Evolutionary conservation across 2,113 vertebrate species (phyloP), one percentile per base, ranked within the genome.

Genomic region (Sigmodon hispidus): DNA sequence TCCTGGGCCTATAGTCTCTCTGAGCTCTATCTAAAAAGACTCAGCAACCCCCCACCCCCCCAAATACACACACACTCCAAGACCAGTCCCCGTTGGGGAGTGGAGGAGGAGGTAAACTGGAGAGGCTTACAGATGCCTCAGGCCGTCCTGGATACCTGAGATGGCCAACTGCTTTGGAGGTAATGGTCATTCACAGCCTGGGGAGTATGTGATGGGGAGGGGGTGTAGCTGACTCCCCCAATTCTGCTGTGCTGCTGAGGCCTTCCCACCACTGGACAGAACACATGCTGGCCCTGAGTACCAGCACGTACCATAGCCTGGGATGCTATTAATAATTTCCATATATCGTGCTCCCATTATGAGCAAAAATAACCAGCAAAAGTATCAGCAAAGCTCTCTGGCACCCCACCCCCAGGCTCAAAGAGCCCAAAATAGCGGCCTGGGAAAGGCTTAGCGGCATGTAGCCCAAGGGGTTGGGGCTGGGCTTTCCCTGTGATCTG

Each of bases 291-390:
- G 93, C 52, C 81, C 61, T 85, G 83, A 65, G 83, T 48, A 65
- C 83, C 61, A 63, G 83, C 83, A 96, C 87, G 91, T 88, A 89
- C 17, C 22, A 34, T 67, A 63, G 95, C 89, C 63, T 83, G n/a
- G 43, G 59, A 77, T 90, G 59, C 96, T 97, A 97, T 96, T 97
- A 96, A 95, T 59, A 94, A 52, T 65, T 77, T 95, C 94, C 84
- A 96, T 34, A 69, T 67, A 67, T 1, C 36, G 34, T 7, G 50
- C 72, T 97, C 92, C 95, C 29, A 91, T 94, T 29, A 22, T 9
- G 59, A 45, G 80, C 96, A 90, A 93, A 89, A 98, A 16, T 48
- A 94, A 93, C 90, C 87, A 36, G 83, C 93, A 26, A 91, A 61
- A 94, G 88, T 87, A 40, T 79, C 81, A 2, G 12, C 24, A 22